A percentile compares a stretch with the other conserved stretches of the same genome.
These are phyloP conservation scores for Nomada fabriciana DNA, from an alignment of 2,888 invertebrate species.

Conservation along the genomic window DNA sequence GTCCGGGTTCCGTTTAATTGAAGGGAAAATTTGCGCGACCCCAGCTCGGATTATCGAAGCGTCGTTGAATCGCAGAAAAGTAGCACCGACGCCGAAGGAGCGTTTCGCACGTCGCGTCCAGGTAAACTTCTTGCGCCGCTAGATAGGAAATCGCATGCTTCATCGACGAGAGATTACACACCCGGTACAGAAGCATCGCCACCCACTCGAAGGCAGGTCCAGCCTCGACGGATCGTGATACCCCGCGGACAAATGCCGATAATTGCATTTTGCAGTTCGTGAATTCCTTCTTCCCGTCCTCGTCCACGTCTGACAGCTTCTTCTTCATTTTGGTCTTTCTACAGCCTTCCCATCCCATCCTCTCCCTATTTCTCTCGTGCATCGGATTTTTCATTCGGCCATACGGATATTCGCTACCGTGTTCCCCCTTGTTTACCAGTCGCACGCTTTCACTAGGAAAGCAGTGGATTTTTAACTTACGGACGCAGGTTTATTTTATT, in stretches of 20 bases:
- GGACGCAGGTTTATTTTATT: too few species aligned
- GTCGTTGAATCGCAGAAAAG: background rate
- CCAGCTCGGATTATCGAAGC: background rate
- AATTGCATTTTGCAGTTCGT: slow-evolving; percentile 84
- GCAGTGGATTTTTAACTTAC: too few species aligned
- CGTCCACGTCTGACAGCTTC: slow-evolving; percentile 65
- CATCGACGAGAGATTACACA: slow-evolving; percentile 70
- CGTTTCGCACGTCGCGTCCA: slow-evolving; percentile 1
- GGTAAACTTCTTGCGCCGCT: background rate
- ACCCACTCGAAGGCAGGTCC: slow-evolving; percentile 70
- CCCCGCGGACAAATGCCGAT: slow-evolving; percentile 83
- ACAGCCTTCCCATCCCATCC: slow-evolving; percentile 27
- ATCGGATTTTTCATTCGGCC: slow-evolving; percentile 7
- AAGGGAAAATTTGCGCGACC: too few species aligned
- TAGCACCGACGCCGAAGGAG: background rate
- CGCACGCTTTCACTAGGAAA: too few species aligned
- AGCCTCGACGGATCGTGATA: slow-evolving; percentile 81
- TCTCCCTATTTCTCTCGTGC: slow-evolving; percentile 40
- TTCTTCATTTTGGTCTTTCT: slow-evolving; percentile 32
- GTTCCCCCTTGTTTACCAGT: slow-evolving; percentile 8
- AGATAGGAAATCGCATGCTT: slow-evolving; percentile 39
- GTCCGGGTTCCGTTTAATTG: too few species aligned
- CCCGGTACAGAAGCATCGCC: slow-evolving; percentile 75
- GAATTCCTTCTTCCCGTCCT: slow-evolving; percentile 80
- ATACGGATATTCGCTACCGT: slow-evolving; percentile 47